phyloP scores from a whole-genome alignment of 2,113 vertebrate genomes.

The Pavo muticus region DNA sequence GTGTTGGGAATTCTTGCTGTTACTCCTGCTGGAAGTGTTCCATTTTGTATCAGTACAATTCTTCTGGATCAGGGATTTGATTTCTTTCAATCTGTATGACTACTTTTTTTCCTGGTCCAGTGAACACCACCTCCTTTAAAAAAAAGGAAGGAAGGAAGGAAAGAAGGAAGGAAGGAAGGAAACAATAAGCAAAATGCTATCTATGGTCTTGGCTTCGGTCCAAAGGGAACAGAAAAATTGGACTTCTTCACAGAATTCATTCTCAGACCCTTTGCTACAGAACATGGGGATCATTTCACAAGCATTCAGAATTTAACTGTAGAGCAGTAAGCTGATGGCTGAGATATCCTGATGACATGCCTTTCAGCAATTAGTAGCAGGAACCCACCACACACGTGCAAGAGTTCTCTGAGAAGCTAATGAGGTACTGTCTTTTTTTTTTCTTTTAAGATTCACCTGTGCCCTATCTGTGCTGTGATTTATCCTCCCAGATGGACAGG shows the following conservation, averaged over 20 bases:
- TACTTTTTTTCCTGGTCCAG: background rate
- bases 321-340: background rate
- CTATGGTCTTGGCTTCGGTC: background rate
- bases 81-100: background rate
- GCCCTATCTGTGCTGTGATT: background rate
- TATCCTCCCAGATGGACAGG: background rate
- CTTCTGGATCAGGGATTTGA: background rate
- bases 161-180: background rate
- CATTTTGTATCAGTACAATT: background rate
- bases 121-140: background rate
- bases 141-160: background rate
- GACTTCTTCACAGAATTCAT: background rate
- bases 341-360: background rate
- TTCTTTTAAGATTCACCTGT: background rate
- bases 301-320: background rate
- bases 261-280: background rate
- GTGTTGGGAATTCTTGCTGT: background rate
- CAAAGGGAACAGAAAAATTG: constrained; percentile 8
- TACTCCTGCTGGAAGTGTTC: background rate
- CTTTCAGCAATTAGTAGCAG: background rate
- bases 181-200: background rate
- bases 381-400: background rate
- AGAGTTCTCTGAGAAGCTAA: background rate
- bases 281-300: constrained; percentile 6
- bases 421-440: background rate